phyloP scores from a whole-genome alignment of 2,113 vertebrate genomes.

The Paramisgurnus dabryanus region DNA sequence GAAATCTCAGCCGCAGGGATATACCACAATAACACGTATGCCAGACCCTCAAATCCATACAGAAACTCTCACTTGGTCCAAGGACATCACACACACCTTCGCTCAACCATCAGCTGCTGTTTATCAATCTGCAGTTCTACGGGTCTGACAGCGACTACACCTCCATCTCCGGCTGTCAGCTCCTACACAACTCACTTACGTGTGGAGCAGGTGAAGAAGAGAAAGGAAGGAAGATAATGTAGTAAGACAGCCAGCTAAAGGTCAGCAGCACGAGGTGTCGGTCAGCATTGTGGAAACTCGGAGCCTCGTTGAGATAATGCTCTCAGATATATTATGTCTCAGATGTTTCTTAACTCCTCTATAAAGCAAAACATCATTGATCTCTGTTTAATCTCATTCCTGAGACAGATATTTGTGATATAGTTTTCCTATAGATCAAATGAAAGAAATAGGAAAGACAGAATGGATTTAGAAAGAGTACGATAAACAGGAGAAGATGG shows the following conservation, averaged over 20 bases:
- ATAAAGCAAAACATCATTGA: too few species aligned
- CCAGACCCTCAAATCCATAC: conserved; percentile 16
- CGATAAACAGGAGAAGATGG: conserved; percentile 27
- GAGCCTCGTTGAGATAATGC: background rate
- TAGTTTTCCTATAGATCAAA: background rate
- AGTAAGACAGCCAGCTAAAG: conserved; percentile 19
- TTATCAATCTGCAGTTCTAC: conserved; percentile 48
- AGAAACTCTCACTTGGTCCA: background rate
- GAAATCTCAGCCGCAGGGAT: conserved; percentile 24
- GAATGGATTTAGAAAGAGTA: conserved; percentile 31
- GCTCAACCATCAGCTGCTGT: conserved; percentile 40
- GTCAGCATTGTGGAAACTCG: background rate
- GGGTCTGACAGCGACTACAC: conserved; percentile 43
- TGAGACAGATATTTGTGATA: background rate
- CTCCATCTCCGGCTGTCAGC: conserved; percentile 32
- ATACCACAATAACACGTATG: conserved; percentile 23
- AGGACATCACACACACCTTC: background rate
- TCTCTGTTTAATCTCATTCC: background rate
- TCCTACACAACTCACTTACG: conserved; percentile 10
- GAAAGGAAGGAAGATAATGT: background rate
- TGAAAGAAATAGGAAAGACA: background rate
- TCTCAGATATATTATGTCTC: too few species aligned
- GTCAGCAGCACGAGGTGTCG: conserved; percentile 3
- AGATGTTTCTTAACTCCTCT: too few species aligned
- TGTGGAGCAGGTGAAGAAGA: conserved; percentile 48